A percentile compares a stretch with the other conserved stretches of the same genome.
phyloP scores from a whole-genome alignment of 2,797 vertebrate species.

The Mycteria americana region DNA sequence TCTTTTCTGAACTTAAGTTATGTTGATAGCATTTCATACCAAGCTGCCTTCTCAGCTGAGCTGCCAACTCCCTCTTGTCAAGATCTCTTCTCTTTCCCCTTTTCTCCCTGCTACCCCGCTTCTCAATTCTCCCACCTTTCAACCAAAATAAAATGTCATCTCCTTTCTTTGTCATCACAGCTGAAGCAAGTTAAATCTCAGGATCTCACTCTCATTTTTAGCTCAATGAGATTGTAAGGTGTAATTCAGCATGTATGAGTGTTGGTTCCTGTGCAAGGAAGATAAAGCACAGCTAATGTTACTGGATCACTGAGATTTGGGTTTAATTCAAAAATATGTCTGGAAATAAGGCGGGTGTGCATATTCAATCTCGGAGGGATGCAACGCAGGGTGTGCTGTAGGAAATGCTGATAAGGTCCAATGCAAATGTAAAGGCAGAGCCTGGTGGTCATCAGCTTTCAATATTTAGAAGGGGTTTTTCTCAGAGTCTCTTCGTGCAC shows the following conservation, averaged over 20 bases:
- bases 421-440: accelerated
- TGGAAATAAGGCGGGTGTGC: not conserved
- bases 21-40: not conserved
- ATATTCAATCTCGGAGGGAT: accelerated
- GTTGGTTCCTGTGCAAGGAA: not conserved
- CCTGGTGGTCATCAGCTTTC: not conserved
- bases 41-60: not conserved
- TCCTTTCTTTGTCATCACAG: not conserved
- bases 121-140: not conserved
- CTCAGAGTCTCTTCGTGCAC: accelerated
- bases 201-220: not conserved
- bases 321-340: not conserved
- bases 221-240: not conserved
- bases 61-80: not conserved
- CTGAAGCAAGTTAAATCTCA: not conserved
- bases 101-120: not conserved
- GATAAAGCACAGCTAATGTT: not conserved
- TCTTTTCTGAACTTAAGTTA: not conserved
- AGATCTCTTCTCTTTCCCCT: not conserved
- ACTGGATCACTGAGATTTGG: not conserved
- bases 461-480: not conserved
- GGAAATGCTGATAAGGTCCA: not conserved
- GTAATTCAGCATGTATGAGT: not conserved
- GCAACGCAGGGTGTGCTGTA: not conserved
- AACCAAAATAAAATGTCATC: not conserved